phyloP scores from a whole-genome alignment of 2,888 invertebrate genomes.

The Nymphalis polychloros region DNA sequence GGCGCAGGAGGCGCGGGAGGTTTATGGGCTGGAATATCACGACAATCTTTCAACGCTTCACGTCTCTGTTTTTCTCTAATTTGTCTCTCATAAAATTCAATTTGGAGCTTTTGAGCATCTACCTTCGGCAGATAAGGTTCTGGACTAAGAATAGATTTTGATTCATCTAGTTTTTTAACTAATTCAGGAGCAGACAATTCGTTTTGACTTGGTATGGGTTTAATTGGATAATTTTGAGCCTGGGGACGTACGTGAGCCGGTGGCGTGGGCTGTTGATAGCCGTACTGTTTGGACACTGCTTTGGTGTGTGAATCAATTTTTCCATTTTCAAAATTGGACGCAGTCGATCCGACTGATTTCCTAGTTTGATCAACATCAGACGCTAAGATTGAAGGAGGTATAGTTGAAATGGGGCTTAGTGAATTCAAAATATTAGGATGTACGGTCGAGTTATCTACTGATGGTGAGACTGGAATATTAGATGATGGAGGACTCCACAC shows the following conservation, averaged over 20 bases:
- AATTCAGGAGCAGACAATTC: conserved; percentile 73
- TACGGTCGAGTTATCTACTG: conserved; percentile 49
- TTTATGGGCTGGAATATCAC: conserved; percentile 43
- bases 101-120: conserved; percentile 72
- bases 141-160: conserved; percentile 36
- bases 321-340: conserved; percentile 79
- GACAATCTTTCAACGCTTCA: conserved; percentile 52
- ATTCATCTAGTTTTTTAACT: conserved; percentile 54
- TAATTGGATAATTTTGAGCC: conserved; percentile 56
- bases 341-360: conserved; percentile 76
- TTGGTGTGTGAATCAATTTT: conserved; percentile 38
- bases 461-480: conserved; percentile 55
- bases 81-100: conserved; percentile 77
- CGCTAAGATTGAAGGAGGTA: conserved; percentile 67
- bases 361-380: conserved; percentile 66
- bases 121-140: conserved; percentile 50
- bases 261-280: conserved; percentile 49
- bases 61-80: conserved; percentile 67
- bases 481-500: conserved; percentile 75
- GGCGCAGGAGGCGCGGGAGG: conserved; percentile 47
- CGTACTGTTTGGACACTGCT: conserved; percentile 44
- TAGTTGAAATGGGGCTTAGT: conserved; percentile 47
- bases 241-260: conserved; percentile 54
- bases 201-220: conserved; percentile 66
- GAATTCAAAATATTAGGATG: conserved; percentile 48